Conservation (phyloP, 2,888 invertebrate genomes). For the Horisme vitalbata region DNA sequence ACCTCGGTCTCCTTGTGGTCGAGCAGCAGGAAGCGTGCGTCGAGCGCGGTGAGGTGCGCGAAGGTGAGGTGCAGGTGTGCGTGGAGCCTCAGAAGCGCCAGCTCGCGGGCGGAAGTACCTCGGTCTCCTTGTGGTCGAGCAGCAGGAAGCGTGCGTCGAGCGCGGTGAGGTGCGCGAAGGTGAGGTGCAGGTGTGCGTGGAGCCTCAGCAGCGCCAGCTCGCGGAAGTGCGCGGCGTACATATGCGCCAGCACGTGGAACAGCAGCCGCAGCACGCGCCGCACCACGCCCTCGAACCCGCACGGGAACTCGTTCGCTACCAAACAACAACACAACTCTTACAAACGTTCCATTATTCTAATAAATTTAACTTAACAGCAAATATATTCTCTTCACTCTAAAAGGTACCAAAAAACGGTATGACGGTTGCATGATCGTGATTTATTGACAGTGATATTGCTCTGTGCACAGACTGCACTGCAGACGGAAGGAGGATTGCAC, state of each 20-base stretch:
- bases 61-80: conserved; percentile 98
- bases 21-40: no score
- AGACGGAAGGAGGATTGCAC: no score
- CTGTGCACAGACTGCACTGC: no score
- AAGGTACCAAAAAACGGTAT: no score
- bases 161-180: conserved; percentile 97
- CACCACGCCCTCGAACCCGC: conserved; percentile 96
- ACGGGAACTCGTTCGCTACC: conserved; percentile 95
- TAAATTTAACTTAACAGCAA: no score
- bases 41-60: conserved; percentile 96
- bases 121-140: conserved; percentile 97
- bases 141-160: conserved; percentile 93
- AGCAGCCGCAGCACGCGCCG: conserved; percentile 97
- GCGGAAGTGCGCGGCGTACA: conserved; percentile 98
- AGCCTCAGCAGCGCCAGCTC: conserved; percentile 96
- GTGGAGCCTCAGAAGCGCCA: conserved; percentile 95
- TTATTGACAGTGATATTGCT: no score
- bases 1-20: conserved; percentile 98
- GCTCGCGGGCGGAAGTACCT: conserved; percentile 80
- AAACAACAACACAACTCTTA: no score
- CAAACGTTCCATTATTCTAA: no score
- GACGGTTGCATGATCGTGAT: no score
- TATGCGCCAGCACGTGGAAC: conserved; percentile 99
- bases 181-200: conserved; percentile 98
- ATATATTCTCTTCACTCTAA: no score